These are phyloP conservation scores for Astyanax mexicanus DNA, from an alignment of 2,797 vertebrate genomes.

Conservation along the genomic window DNA sequence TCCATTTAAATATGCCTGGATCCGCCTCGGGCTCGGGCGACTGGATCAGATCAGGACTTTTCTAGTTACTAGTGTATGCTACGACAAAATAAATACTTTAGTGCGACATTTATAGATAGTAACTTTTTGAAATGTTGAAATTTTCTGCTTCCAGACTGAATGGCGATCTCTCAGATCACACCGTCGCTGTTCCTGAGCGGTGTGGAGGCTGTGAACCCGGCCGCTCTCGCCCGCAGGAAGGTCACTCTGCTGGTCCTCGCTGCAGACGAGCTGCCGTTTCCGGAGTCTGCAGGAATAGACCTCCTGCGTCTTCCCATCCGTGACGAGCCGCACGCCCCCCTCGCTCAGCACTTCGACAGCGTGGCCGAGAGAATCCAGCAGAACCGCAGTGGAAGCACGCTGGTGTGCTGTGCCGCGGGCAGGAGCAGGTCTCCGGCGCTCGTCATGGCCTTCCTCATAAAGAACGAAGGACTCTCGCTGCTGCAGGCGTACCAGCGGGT, in stretches of 20 bases:
- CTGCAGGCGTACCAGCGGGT: constrained; percentile 66
- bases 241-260: constrained; percentile 74
- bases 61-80: too few species aligned
- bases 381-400: constrained; percentile 65
- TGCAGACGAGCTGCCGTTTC: constrained; percentile 58
- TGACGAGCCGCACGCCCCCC: constrained; percentile 72
- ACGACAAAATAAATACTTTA: too few species aligned
- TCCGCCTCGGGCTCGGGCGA: too few species aligned
- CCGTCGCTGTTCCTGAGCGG: constrained; percentile 68
- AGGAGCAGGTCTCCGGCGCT: constrained; percentile 73
- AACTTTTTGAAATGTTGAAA: too few species aligned
- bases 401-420: constrained; percentile 75
- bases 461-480: constrained; percentile 64
- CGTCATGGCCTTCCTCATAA: constrained; percentile 76
- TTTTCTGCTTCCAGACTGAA: constrained; percentile 23
- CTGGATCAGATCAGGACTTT: too few species aligned
- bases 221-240: constrained; percentile 63
- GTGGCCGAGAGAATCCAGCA: constrained; percentile 69
- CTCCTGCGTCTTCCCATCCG: constrained; percentile 64
- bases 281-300: constrained; percentile 54
- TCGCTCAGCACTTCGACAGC: constrained; percentile 65
- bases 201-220: constrained; percentile 63
- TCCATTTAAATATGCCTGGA: too few species aligned
- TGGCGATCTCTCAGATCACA: constrained; percentile 70
- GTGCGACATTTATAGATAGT: too few species aligned